Base-by-base conservation (phyloP, 2,888 invertebrate genomes). In the Drosophila kuntzei region DNA sequence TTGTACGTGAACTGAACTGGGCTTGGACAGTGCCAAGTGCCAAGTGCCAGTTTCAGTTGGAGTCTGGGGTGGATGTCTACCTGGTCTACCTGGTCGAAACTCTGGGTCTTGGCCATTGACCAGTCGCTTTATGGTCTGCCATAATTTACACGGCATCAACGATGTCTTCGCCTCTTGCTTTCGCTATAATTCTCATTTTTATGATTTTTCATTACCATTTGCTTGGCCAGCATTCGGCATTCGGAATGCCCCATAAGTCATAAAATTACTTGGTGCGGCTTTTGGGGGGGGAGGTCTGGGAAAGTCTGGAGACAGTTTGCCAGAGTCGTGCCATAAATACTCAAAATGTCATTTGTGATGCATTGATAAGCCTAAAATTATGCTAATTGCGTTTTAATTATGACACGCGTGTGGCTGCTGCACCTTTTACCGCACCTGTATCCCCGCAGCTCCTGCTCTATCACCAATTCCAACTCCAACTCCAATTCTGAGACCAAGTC, bases 351-450 rank as follows among this genome's bases (percentile, higher is more conserved):
- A 78, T 84, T 84, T 84, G 79, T 84, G 80, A 78, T 84, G 79
- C 76, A 80, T 80, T 82, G 84, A 85, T 85, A 85, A 85, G 87
- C 78, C 71, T 58, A 68, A 84, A 82, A 84, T 85, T 84, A 84
- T 84, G 84, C 84, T 84, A 84, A 86, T 84, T 85, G 87, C 53
- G 71, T 73, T 80, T 85, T 87, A 87, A 84, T 86, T 84, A 87
- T 79, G 84, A 84, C 80, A 76, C 77, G 85, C 85, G 80, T 80
- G 80, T 77, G 80, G 64, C 66, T 51, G 53, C 59, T 59, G 77
- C 62, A 69, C 73, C 77, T 76, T 67, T 75, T 57, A 57, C 72
- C 63, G 53, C 72, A 71, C 47, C 67, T 62, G 61, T 43, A 7
- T 32, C 29, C 46, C 29, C 46, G 9, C 18, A 22, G 12, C 37